These are phyloP conservation scores for Eurosta solidaginis DNA, from an alignment of 1,140 invertebrate genomes.

Conservation along the genomic window DNA sequence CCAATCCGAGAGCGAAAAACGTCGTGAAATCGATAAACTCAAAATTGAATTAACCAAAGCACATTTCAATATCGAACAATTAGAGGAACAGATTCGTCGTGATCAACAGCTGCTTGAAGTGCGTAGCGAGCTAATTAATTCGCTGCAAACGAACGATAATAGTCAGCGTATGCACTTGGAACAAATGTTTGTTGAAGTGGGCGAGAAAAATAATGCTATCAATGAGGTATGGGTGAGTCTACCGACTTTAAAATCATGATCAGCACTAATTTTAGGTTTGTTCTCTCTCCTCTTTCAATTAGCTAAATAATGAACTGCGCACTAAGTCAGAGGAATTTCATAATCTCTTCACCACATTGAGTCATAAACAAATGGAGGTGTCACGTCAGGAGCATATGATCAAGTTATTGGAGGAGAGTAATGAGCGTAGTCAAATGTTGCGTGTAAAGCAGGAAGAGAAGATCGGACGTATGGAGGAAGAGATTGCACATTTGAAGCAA, in stretches of 20 bases:
- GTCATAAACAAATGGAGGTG: slow-evolving; percentile 65
- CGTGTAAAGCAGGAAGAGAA: slow-evolving; percentile 67
- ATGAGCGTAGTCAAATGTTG: slow-evolving; percentile 64
- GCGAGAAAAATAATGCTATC: slow-evolving; percentile 39
- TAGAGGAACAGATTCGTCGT: slow-evolving; percentile 36
- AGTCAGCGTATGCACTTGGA: slow-evolving; percentile 34
- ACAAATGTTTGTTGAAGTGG: slow-evolving; percentile 37
- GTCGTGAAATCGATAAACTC: slow-evolving; percentile 35
- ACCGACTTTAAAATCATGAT: background rate
- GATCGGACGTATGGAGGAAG: slow-evolving; percentile 65
- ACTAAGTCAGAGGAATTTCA: slow-evolving; percentile 64
- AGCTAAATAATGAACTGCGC: slow-evolving; percentile 63
- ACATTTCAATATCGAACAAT: slow-evolving; percentile 29
- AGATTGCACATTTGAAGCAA: slow-evolving; percentile 45
- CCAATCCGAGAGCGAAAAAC: slow-evolving; percentile 30
- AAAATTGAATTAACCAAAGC: slow-evolving; percentile 30
- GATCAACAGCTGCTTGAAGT: slow-evolving; percentile 39
- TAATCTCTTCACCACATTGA: slow-evolving; percentile 62
- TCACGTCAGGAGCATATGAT: slow-evolving; percentile 66
- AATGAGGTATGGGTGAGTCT: slow-evolving; percentile 40
- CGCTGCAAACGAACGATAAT: slow-evolving; percentile 42
- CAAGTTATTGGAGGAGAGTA: slow-evolving; percentile 66
- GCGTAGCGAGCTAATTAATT: slow-evolving; percentile 40
- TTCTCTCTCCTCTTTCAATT: background rate
- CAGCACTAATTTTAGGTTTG: background rate